A percentile compares a stretch with the other conserved stretches of the same genome.
phyloP scores from a whole-genome alignment of 2,888 invertebrate species.

The Thysanoteuthis rhombus region DNA sequence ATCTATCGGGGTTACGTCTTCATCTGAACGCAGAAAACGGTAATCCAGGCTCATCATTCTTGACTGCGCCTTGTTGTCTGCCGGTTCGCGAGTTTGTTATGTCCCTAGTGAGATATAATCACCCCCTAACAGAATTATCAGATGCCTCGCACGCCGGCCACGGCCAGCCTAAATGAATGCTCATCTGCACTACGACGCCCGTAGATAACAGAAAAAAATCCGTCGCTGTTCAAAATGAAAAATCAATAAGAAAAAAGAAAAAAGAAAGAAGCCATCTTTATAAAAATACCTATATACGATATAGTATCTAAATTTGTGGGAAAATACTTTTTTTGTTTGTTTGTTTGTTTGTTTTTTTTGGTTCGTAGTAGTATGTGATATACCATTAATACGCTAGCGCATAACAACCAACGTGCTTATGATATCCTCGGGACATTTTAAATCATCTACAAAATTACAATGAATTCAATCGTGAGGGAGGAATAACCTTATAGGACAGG shows the following conservation, averaged over 20 bases:
- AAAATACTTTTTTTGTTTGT: not conserved
- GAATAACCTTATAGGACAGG: too few species aligned
- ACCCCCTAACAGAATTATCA: not conserved
- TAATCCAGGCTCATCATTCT: not conserved
- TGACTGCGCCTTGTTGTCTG: not conserved
- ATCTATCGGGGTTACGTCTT: not conserved
- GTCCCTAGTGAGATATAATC: slow-evolving; percentile 12
- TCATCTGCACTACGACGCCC: not conserved
- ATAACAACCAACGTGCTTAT: not conserved
- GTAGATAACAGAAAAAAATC: not conserved
- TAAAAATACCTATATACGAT: not conserved
- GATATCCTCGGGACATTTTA: not conserved
- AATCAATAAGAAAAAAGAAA: not conserved
- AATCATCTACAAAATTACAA: too few species aligned
- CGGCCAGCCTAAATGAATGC: not conserved
- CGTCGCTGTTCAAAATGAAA: not conserved
- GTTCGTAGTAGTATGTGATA: not conserved
- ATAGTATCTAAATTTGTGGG: not conserved
- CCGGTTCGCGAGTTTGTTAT: not conserved
- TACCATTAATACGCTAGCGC: not conserved
- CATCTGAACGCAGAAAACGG: not conserved
- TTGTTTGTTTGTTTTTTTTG: not conserved
- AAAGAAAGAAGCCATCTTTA: not conserved
- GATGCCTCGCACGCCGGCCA: not conserved
- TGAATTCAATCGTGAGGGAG: too few species aligned